Percentiles rank a stretch among this genome's conserved stretches.
Evolutionary conservation across 2,113 vertebrate species (phyloP).

Genomic region (Eurystomus gularis): DNA sequence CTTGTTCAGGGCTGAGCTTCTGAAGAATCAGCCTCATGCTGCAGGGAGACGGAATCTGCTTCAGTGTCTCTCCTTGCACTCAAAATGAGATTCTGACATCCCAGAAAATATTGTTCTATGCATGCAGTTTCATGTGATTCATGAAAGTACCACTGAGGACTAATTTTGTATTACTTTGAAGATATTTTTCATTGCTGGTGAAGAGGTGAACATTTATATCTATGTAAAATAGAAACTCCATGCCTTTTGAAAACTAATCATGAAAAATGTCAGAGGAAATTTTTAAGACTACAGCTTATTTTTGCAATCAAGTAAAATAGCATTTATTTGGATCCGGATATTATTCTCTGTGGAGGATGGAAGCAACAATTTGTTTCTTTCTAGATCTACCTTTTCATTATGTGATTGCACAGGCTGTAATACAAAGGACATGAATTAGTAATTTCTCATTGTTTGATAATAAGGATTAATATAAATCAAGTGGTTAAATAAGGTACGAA

Average conservation of each 20-base stretch:
- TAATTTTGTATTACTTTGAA: constrained; percentile 39
- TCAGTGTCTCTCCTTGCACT: not conserved
- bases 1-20: not conserved
- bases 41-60: not conserved
- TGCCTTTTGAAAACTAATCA: not conserved
- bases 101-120: not conserved
- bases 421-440: not conserved
- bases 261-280: not conserved
- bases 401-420: not conserved
- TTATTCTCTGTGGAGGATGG: not conserved
- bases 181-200: constrained; percentile 22
- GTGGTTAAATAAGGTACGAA: not conserved
- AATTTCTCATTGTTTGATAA: not conserved
- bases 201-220: not conserved
- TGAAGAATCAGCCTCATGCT: not conserved
- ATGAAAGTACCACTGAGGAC: not conserved
- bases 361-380: not conserved
- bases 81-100: not conserved
- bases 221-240: not conserved
- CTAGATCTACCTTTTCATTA: not conserved
- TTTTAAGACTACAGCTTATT: not conserved
- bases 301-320: not conserved
- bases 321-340: not conserved
- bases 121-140: constrained; percentile 3
- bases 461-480: not conserved